These are phyloP conservation scores for Calycopis cecrops DNA, from an alignment of 1,140 invertebrate genomes.

Conservation along the genomic window DNA sequence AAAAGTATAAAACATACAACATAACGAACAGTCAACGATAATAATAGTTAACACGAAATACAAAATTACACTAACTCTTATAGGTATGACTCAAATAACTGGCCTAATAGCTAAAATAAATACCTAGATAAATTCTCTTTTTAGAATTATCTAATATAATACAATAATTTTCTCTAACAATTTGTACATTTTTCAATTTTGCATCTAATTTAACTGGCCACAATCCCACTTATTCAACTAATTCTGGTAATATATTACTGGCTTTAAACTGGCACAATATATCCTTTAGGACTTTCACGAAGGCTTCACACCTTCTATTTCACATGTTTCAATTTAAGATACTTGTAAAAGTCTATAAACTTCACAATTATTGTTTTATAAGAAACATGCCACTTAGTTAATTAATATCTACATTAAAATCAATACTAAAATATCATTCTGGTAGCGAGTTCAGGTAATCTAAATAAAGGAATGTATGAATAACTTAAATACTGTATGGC, in stretches of 20 bases:
- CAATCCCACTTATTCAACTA: conserved; percentile 56
- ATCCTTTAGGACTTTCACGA: conserved; percentile 5
- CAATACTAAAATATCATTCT: conserved; percentile 33
- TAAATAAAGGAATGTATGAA: conserved; percentile 56
- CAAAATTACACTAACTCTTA: conserved; percentile 37
- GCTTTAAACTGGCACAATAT: conserved; percentile 37
- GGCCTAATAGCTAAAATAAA: conserved; percentile 70
- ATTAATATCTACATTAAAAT: conserved; percentile 39
- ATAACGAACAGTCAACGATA: conserved; percentile 60
- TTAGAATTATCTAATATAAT: conserved; percentile 39
- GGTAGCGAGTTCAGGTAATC: conserved; percentile 56
- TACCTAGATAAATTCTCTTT: conserved; percentile 51
- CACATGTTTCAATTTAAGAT: background rate
- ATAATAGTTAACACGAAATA: conserved; percentile 39
- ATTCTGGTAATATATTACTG: conserved; percentile 46
- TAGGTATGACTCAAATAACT: conserved; percentile 63
- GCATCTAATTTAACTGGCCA: conserved; percentile 62
- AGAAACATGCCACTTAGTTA: conserved; percentile 17
- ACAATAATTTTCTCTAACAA: conserved; percentile 39
- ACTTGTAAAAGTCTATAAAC: background rate
- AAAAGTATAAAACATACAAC: conserved; percentile 56
- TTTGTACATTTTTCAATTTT: conserved; percentile 71
- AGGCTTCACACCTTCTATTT: background rate
- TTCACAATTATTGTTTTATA: background rate
- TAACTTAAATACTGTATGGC: conserved; percentile 71